Evolutionary conservation across 1,140 invertebrate genomes (phyloP), one percentile per base, ranked within the genome.

Genomic region (Liolophura sinensis): DNA sequence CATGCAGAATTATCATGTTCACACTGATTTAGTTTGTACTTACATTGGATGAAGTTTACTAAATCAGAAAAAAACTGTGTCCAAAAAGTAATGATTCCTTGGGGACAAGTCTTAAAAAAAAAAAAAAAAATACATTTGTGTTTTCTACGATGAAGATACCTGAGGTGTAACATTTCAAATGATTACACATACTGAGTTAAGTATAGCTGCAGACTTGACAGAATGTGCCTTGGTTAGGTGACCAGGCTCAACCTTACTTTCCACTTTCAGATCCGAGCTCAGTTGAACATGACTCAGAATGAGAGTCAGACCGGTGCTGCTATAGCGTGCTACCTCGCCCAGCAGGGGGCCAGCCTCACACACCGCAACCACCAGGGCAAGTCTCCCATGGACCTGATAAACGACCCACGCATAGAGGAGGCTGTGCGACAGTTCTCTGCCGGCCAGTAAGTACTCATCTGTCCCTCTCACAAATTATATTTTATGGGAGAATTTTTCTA

Each of bases 301-400:
- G 75, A 78, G 61, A 74, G 78, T 46, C 73, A 72, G 52, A 72
- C 73, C n/a, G 72, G 73, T 27, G 69, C 85, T 66, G 87, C 90
- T 14, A 88, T 93, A 27, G 88, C 90, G 6, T 91, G 90, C 76
- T 92, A 89, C 81, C 83, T 93, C 48, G 88, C 89, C 15, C 86
- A 89, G 69, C 86, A 88, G 70, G 91, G 91, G 1, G 89, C 89
- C 56, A 87, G 88, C 73, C 84, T 91, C 12, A 88, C 88, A 15
- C 81, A 86, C 0, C 87, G 87, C 52, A 94, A 94, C 77, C 86
- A 87, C 25, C 89, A 89, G 69, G 87, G 88, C 1, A 89, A 90
- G 76, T 87, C 88, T 1, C 89, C 91, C 0, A 75, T 91, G 9
- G 89, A 90, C 62, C 68, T 85, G 1, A 80, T 85, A 62, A 82